Conservation (phyloP, 2,888 invertebrate genomes). For the Stenolophus ochropezus region DNA sequence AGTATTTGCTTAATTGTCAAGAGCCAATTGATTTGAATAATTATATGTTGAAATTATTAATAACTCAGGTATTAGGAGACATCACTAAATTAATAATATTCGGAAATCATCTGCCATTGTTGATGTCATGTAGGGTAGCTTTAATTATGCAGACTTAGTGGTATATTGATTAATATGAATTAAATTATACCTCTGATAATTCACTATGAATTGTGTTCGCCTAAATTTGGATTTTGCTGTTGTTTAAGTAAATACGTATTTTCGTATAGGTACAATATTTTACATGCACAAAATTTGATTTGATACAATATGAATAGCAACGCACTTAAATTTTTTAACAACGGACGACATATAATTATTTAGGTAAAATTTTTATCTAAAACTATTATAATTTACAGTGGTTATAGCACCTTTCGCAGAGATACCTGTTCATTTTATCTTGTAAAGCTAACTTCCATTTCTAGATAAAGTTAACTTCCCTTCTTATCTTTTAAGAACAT, state of each 20-base stretch:
- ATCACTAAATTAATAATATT: neutral
- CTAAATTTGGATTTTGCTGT: too few species aligned
- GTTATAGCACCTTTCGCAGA: neutral
- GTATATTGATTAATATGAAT: neutral
- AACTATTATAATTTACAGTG: neutral
- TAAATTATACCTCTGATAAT: too few species aligned
- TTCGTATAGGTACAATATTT: too few species aligned
- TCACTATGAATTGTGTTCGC: too few species aligned
- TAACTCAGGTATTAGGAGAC: neutral
- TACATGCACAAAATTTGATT: too few species aligned
- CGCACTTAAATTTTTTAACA: too few species aligned
- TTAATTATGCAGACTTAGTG: neutral
- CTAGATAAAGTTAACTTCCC: neutral
- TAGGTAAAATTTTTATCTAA: too few species aligned
- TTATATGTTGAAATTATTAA: constrained; percentile 2
- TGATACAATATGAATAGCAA: too few species aligned
- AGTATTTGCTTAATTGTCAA: neutral
- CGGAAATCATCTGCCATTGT: neutral
- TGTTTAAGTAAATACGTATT: too few species aligned
- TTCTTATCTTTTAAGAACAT: neutral
- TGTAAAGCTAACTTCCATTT: neutral
- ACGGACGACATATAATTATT: too few species aligned
- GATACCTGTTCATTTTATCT: neutral
- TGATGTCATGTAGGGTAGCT: neutral
- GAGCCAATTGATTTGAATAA: constrained; percentile 1